These are phyloP conservation scores for Panagrolaimus sp. DNA, from an alignment of 1,140 invertebrate species.

Conservation along the genomic window DNA sequence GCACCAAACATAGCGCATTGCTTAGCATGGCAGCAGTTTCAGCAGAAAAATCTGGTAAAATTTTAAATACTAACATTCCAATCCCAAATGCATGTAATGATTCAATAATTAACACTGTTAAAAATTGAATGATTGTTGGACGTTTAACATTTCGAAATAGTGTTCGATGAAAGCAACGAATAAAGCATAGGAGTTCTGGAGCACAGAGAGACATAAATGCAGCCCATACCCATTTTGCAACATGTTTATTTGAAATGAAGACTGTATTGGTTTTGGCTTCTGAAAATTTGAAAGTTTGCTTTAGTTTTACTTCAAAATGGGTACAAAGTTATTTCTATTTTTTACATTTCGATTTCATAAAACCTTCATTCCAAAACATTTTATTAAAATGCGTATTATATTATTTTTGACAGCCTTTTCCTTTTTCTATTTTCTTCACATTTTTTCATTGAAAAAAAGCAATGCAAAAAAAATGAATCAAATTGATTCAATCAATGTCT, in stretches of 20 bases:
- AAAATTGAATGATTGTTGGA: slow-evolving; percentile 48
- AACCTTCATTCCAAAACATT: too few species aligned
- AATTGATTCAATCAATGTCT: too few species aligned
- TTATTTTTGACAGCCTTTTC: too few species aligned
- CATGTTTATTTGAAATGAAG: slow-evolving; percentile 41
- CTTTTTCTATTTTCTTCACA: too few species aligned
- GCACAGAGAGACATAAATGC: slow-evolving; percentile 40
- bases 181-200: slow-evolving; percentile 50
- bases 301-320: too few species aligned
- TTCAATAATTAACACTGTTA: slow-evolving; percentile 46
- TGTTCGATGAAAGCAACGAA: slow-evolving; percentile 52
- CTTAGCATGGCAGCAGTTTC: slow-evolving; percentile 48
- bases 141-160: slow-evolving; percentile 51
- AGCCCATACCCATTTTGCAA: slow-evolving; percentile 56
- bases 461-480: too few species aligned
- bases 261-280: slow-evolving; percentile 46
- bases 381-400: too few species aligned
- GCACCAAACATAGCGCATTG: slow-evolving; percentile 51
- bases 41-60: slow-evolving; percentile 49
- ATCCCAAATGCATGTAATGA: slow-evolving; percentile 51
- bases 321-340: too few species aligned
- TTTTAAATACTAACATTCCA: slow-evolving; percentile 48
- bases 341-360: too few species aligned
- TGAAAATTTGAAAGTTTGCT: too few species aligned
- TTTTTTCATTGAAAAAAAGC: too few species aligned